Evolutionary conservation across 2,113 vertebrate species (phyloP), one percentile per base, ranked within the genome.

Genomic region (Colossoma macropomum): DNA sequence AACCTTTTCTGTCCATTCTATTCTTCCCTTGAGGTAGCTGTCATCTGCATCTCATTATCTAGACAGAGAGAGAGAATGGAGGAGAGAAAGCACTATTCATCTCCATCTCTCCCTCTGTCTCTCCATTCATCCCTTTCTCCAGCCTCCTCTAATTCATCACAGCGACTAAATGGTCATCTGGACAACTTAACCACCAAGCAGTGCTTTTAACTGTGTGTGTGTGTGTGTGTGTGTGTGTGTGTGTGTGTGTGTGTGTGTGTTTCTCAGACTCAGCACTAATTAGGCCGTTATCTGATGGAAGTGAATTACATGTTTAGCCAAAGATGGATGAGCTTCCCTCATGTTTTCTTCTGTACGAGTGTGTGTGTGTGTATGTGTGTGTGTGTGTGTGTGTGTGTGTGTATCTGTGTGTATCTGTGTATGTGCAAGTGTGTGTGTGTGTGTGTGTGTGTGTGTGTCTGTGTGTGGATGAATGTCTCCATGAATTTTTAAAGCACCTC

Each of bases 41-140:
- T 83, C 84, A 85, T 87, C 77, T 87, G 86, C 83, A 83, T 87
- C 72, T 85, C 77, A 75, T 81, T 81, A 87, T 66, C 59, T 41
- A 63, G 30, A 27, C 0, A 34, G 30, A 71, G 66, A 69, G 81
- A 59, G 68, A 76, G 52, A 28, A 28, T 30, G 48, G 68, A 69
- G 10, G 48, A 72, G 79, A 52, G 66, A 62, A 48, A 72, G 32
- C 56, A 19, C 66, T 63, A 68, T 48, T 19, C 59, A 80, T 81
- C 54, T 83, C 68, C n/a, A n/a, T 83, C 45, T 77, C 50, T 82
- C 76, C 32, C 54, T 80, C 68, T 45, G 10, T 83, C 45, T 77
- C 62, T 85, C 76, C 50, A 74, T 69, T 78, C 65, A 77, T 87
- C 38, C 68, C 48, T 38, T 59, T 83, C 45, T 83, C 74, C 56